Conservation (phyloP, 1,140 invertebrate species). For the Chironomus striatipennis region DNA sequence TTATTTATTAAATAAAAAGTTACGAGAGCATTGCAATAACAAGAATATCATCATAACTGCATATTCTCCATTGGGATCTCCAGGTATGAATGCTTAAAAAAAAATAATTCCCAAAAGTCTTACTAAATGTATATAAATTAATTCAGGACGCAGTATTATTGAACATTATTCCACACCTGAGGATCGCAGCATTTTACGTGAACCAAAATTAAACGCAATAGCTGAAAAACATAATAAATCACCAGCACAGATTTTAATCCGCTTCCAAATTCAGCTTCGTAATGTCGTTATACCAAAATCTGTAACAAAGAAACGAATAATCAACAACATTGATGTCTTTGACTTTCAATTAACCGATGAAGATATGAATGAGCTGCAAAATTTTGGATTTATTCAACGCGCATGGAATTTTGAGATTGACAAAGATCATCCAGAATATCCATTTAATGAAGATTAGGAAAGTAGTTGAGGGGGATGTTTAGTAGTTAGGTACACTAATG, state of each 20-base stretch:
- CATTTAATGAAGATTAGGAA: constrained; percentile 34
- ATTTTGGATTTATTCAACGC: constrained; percentile 46
- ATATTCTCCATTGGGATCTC: constrained; percentile 69
- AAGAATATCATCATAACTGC: constrained; percentile 59
- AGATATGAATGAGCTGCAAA: constrained; percentile 45
- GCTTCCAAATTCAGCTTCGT: constrained; percentile 54
- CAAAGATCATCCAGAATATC: constrained; percentile 41
- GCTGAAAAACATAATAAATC: constrained; percentile 55
- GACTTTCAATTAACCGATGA: constrained; percentile 58
- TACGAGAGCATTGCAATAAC: constrained; percentile 56
- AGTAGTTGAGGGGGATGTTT: no score
- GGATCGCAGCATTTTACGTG: constrained; percentile 54
- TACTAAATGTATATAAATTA: no score
- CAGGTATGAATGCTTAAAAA: constrained; percentile 35
- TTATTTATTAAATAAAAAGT: constrained; percentile 60
- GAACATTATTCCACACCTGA: constrained; percentile 53
- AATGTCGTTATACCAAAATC: constrained; percentile 73
- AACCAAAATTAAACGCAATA: constrained; percentile 49
- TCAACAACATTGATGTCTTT: constrained; percentile 61
- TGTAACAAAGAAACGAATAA: constrained; percentile 56
- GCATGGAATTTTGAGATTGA: constrained; percentile 41
- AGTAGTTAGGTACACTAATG: no score
- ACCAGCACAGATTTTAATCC: constrained; percentile 53
- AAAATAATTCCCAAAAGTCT: background rate
- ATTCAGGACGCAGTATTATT: no score